Evolutionary conservation across 1,140 invertebrate species (phyloP).

Genomic region (Colletes gigas): DNA sequence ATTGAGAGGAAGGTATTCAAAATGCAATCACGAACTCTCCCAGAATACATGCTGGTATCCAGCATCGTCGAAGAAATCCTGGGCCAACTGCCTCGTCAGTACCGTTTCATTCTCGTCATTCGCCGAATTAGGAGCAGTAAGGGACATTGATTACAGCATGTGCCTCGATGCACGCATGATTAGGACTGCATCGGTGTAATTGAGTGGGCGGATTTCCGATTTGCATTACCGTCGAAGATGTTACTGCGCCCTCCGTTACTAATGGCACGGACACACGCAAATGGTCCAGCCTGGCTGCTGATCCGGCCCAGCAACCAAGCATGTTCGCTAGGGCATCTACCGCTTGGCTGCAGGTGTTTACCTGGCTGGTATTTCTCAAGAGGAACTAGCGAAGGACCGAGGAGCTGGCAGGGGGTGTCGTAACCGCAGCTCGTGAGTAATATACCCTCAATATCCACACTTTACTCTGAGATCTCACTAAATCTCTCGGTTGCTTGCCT

Average conservation of each 20-base stretch:
- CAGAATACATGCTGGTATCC: too few relatives aligned
- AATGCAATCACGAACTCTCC: too few relatives aligned
- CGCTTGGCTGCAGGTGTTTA: conserved; percentile 53
- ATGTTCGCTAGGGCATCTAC: conserved; percentile 25
- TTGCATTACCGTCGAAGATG: conserved; percentile 72
- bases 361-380: conserved; percentile 55
- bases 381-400: conserved; percentile 26
- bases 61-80: background rate
- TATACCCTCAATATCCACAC: conserved; percentile 78
- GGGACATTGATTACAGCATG: conserved; percentile 64
- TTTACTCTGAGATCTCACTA: conserved; percentile 76
- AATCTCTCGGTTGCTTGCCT: conserved; percentile 70
- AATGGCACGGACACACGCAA: conserved; percentile 64
- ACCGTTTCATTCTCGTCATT: conserved; percentile 47
- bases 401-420: conserved; percentile 24
- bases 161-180: conserved; percentile 64
- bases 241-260: conserved; percentile 55
- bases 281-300: conserved; percentile 51
- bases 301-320: conserved; percentile 20
- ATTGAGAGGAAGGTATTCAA: too few relatives aligned
- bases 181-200: conserved; percentile 68
- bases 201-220: conserved; percentile 73
- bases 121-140: conserved; percentile 51
- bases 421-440: conserved; percentile 74
- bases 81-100: background rate